phyloP scores from a whole-genome alignment of 2,113 vertebrate genomes.

The Orcinus orca region DNA sequence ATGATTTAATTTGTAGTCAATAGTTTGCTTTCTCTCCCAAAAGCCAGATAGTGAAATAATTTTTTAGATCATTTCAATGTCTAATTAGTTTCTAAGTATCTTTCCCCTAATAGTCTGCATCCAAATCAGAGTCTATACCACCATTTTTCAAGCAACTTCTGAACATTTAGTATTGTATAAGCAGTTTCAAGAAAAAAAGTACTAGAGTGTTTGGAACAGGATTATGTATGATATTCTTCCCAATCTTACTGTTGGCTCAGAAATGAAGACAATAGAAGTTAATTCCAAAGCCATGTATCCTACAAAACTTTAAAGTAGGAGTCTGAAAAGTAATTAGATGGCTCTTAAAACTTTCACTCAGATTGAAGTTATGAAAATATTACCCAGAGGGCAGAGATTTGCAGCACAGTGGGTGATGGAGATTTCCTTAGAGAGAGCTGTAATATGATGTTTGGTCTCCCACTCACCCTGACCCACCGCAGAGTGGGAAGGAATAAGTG shows the following conservation, averaged over 20 bases:
- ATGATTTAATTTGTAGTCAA: neutral
- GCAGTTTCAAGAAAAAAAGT: neutral
- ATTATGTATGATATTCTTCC: neutral
- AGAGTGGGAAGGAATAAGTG: neutral
- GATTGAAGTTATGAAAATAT: neutral
- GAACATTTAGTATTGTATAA: neutral
- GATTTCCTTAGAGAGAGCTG: neutral
- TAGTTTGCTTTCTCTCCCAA: neutral
- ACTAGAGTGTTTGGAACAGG: neutral
- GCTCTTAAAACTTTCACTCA: neutral
- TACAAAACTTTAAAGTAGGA: neutral
- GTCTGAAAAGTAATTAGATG: neutral
- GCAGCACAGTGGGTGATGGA: neutral
- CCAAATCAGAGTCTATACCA: neutral
- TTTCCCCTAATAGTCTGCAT: neutral
- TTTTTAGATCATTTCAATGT: neutral
- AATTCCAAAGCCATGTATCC: neutral
- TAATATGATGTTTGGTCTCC: neutral
- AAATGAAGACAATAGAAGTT: neutral
- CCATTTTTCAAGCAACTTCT: neutral
- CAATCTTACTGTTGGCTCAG: neutral
- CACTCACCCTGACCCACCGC: fast-evolving
- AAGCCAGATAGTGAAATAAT: neutral
- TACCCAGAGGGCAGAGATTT: neutral
- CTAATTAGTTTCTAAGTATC: neutral